Conservation (phyloP, 2,113 vertebrate genomes). For the Leucopternis melanops region DNA sequence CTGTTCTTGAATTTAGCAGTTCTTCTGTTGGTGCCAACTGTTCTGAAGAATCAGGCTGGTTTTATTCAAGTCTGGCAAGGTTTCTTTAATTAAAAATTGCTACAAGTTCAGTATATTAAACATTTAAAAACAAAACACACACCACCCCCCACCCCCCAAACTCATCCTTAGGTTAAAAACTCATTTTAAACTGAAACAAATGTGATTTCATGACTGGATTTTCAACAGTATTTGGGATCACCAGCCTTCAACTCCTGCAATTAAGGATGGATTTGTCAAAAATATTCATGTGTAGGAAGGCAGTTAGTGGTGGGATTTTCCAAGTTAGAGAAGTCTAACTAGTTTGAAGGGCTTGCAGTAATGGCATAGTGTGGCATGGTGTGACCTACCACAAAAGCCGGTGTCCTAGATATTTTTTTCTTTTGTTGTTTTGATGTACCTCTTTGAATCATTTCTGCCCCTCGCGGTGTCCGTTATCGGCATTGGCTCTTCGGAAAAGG, state of each 20-base stretch:
- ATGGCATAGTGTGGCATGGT: background rate
- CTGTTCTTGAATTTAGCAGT: background rate
- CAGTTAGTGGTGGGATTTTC: background rate
- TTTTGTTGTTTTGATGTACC: background rate
- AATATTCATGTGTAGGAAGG: background rate
- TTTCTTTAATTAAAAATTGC: background rate
- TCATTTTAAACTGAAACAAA: background rate
- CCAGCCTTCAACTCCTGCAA: background rate
- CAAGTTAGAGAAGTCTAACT: background rate
- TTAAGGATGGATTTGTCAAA: background rate
- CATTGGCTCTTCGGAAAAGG: too few relatives aligned
- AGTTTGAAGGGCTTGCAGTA: background rate
- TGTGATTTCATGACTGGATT: background rate
- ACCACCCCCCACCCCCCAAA: rapidly evolving
- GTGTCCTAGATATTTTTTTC: background rate
- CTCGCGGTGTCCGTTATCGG: too few relatives aligned
- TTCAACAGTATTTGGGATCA: background rate
- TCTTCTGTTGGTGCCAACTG: background rate
- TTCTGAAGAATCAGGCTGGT: background rate
- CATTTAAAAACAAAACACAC: background rate
- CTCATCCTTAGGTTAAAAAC: background rate
- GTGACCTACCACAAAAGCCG: background rate
- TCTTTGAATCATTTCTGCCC: background rate
- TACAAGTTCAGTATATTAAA: background rate
- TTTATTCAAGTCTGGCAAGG: background rate